Evolutionary conservation across 2,797 vertebrate species (phyloP), one percentile per base, ranked within the genome.

Genomic region (Leptodactylus fallax): DNA sequence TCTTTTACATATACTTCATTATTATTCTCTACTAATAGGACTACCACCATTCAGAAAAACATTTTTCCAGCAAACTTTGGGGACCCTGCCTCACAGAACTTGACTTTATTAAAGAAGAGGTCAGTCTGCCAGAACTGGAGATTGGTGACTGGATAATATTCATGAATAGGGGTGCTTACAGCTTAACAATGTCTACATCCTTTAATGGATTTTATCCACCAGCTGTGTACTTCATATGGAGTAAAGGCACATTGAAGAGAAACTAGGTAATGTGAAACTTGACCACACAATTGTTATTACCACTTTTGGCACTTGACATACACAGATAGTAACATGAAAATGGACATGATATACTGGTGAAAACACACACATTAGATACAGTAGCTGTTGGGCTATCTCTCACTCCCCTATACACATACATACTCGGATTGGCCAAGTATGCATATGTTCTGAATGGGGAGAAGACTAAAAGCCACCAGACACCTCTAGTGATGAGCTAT

Each of bases 71-170:
- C 63, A 82, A 47, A 10, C 65, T 91, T 11, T 91, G 77, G 3
- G 72, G 85, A 10, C 81, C 88, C 61, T 90, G 27, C 0, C 89
- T 88, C 0, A 21, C 90, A 78, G 71, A n/a, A 1, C 85, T 90
- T 25, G 63, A 49, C 60, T 27, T 91, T 7, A 81, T 71, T 21
- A 1, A n/a, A 3, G 61, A 85, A 45, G 90, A 88, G 13, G 25
- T 89, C 27, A 7, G 19, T 86, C 49, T 91, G 55, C 90, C 85
- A 0, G 63, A 90, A 63, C 86, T 88, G 65, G 82, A 90, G 0
- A 55, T 87, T 23, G 89, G 88, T 0, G 79, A 90, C 47, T 90
- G 91, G 86, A 85, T 92, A 0, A 0, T 88, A 63, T 90, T 90
- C 72, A 87, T 81, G 21, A 85, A 82, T 17, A 27, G 7, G 72